phyloP scores from a whole-genome alignment of 1,140 invertebrate species.

The Zaprionus gabonicus region DNA sequence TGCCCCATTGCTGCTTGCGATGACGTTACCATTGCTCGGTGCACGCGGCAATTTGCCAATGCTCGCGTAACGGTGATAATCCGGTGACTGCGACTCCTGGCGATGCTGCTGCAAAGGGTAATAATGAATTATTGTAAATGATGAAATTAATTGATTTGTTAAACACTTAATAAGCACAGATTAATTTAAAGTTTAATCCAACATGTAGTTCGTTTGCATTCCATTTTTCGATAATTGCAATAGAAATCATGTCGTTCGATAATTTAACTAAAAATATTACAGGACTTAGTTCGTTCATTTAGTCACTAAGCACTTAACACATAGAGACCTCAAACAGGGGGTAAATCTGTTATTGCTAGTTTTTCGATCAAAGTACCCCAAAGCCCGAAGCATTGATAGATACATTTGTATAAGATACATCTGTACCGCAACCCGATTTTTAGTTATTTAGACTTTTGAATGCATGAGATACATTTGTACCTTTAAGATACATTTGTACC shows the following conservation, averaged over 20 bases:
- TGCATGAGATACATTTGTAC: too few species aligned
- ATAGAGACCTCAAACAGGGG: too few species aligned
- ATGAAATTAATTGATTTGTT: not conserved
- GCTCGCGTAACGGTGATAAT: constrained; percentile 83
- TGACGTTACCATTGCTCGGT: constrained; percentile 28
- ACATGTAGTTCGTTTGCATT: not conserved
- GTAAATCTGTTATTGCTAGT: too few species aligned
- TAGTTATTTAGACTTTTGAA: too few species aligned
- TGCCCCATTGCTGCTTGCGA: constrained; percentile 39
- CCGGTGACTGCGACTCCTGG: constrained; percentile 82
- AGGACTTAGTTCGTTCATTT: not conserved
- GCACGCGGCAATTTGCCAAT: constrained; percentile 80
- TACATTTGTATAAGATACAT: too few species aligned
- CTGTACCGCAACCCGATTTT: too few species aligned
- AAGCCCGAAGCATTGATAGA: too few species aligned
- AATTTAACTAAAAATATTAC: not conserved
- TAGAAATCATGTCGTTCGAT: not conserved
- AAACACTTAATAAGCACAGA: not conserved
- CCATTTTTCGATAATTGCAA: not conserved
- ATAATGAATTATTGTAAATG: not conserved
- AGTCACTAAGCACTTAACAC: too few species aligned
- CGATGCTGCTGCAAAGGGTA: constrained; percentile 75
- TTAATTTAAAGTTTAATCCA: not conserved
- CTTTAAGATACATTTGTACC: too few species aligned
- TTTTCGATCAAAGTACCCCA: too few species aligned